These are phyloP conservation scores for Drosophila mettleri DNA, from an alignment of 2,888 invertebrate species.

Conservation along the genomic window DNA sequence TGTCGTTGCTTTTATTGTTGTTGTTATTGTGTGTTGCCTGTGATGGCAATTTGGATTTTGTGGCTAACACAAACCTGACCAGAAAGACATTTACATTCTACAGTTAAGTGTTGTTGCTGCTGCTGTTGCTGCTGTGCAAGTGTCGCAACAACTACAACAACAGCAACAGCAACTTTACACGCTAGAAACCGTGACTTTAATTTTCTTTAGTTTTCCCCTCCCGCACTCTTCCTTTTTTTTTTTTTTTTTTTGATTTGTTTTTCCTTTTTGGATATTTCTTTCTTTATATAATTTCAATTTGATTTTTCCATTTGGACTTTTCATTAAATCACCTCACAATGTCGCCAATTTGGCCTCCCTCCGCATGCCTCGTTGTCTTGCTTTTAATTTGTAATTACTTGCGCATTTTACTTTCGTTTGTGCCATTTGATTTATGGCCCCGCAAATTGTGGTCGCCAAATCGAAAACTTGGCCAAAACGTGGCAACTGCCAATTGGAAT, in stretches of 20 bases:
- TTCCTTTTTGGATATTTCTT: conserved; percentile 6
- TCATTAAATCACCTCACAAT: conserved; percentile 72
- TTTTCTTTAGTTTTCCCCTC: conserved; percentile 62
- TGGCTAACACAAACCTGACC: conserved; percentile 74
- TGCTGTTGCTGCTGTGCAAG: conserved; percentile 60
- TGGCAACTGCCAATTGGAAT: conserved; percentile 68
- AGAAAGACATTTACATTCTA: conserved; percentile 80
- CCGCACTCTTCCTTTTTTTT: conserved; percentile 42
- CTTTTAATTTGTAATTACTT: conserved; percentile 76
- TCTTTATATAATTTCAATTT: conserved; percentile 76
- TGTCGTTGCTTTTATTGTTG: conserved; percentile 63
- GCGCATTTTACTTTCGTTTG: conserved; percentile 74
- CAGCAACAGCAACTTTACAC: conserved; percentile 74
- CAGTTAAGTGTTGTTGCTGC: conserved; percentile 58
- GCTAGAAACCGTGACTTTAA: conserved; percentile 82
- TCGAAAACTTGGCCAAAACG: conserved; percentile 57
- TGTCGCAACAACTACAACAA: conserved; percentile 61
- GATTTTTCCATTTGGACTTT: conserved; percentile 64
- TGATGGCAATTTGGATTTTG: conserved; percentile 78
- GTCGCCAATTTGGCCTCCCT: conserved; percentile 60
- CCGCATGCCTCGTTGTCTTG: conserved; percentile 20
- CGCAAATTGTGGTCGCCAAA: conserved; percentile 54
- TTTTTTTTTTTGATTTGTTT: conserved; percentile 70
- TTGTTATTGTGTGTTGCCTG: conserved; percentile 50
- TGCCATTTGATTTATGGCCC: conserved; percentile 71